Evolutionary conservation across 2,797 vertebrate species (phyloP).

Genomic region (Epinephelus coioides): DNA sequence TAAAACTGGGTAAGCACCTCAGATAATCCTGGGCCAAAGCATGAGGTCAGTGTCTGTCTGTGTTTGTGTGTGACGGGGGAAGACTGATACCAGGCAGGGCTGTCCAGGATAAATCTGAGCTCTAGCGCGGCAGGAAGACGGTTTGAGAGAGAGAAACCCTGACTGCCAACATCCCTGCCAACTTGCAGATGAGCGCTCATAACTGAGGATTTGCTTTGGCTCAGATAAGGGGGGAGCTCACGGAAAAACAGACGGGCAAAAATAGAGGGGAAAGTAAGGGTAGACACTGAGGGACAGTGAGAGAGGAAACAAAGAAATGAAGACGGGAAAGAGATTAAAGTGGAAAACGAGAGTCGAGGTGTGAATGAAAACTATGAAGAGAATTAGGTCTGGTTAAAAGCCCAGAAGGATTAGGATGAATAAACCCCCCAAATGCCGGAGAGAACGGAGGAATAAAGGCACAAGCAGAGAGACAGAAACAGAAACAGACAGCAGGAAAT

Average conservation of each 20-base stretch:
- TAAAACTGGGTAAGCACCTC: constrained; percentile 22
- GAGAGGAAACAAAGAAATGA: constrained; percentile 42
- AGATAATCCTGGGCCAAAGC: constrained; percentile 40
- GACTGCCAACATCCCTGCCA: constrained; percentile 49
- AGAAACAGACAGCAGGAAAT: constrained; percentile 19
- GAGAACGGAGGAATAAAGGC: constrained; percentile 38
- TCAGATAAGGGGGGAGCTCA: constrained; percentile 57
- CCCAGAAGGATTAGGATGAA: constrained; percentile 68
- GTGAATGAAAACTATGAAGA: constrained; percentile 58
- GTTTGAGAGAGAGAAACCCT: constrained; percentile 19
- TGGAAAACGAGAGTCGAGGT: constrained; percentile 28
- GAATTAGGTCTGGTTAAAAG: constrained; percentile 62
- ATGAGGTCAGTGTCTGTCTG: constrained; percentile 42
- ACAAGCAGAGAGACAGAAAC: constrained; percentile 15
- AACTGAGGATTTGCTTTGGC: constrained; percentile 60
- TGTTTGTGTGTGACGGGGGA: constrained; percentile 25
- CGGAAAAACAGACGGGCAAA: constrained; percentile 35
- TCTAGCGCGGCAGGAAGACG: constrained; percentile 25
- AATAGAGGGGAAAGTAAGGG: constrained; percentile 29
- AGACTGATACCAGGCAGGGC: constrained; percentile 18
- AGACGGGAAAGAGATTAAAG: constrained; percentile 57
- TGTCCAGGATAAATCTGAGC: constrained; percentile 42
- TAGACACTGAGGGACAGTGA: constrained; percentile 18
- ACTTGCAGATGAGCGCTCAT: constrained; percentile 55
- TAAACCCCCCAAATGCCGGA: constrained; percentile 29